These are phyloP conservation scores for Pangasianodon hypophthalmus DNA, from an alignment of 2,113 vertebrate species.

Conservation along the genomic window DNA sequence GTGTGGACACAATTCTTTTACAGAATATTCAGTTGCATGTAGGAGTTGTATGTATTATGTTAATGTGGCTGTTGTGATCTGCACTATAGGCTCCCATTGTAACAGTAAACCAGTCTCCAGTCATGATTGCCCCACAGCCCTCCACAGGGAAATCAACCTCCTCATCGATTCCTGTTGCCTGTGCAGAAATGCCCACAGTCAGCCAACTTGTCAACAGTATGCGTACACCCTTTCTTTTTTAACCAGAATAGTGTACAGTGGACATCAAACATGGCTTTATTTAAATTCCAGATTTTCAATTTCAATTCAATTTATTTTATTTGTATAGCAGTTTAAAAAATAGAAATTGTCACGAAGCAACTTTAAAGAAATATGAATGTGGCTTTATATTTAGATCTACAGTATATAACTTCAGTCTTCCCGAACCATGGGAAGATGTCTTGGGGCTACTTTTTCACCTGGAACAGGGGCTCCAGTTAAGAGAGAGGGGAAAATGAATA, in stretches of 20 bases:
- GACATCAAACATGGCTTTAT: not conserved
- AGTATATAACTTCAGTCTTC: not conserved
- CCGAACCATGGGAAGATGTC: not conserved
- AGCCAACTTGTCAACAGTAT: constrained; percentile 92
- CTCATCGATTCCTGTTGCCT: constrained; percentile 76
- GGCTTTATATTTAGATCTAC: not conserved
- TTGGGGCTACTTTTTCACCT: not conserved
- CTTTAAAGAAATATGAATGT: not conserved
- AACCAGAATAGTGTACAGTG: not conserved
- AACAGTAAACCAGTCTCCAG: constrained; percentile 75
- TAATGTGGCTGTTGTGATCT: constrained; percentile 25
- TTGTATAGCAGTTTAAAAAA: not conserved
- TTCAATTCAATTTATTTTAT: not conserved
- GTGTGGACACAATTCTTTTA: not conserved
- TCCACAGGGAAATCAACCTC: constrained; percentile 69
- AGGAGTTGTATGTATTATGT: not conserved
- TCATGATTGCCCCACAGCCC: constrained; percentile 81
- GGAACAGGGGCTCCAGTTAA: not conserved
- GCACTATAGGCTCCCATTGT: constrained; percentile 64
- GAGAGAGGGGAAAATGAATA: not conserved
- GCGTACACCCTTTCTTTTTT: constrained; percentile 56
- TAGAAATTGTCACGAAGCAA: not conserved
- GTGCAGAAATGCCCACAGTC: constrained; percentile 87
- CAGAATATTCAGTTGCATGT: not conserved
- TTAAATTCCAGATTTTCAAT: not conserved